These are phyloP conservation scores for Athrips mouffetella DNA, from an alignment of 2,888 invertebrate genomes.

Conservation along the genomic window DNA sequence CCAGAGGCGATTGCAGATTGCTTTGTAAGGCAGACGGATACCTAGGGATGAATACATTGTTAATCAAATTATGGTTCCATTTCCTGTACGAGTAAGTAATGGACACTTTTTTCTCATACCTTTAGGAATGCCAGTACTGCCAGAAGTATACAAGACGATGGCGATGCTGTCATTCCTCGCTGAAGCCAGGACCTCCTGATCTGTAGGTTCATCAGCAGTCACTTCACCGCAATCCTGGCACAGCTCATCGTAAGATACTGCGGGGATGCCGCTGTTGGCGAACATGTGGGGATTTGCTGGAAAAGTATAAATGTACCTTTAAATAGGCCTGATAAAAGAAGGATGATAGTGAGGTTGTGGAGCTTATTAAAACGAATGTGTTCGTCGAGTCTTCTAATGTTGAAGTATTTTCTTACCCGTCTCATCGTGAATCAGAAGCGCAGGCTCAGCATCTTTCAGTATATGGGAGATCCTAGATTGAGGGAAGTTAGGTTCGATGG, in stretches of 20 bases:
- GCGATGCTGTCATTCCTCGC: slow-evolving; percentile 75
- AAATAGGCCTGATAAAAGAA: too few relatives aligned
- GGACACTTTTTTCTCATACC: slow-evolving; percentile 78
- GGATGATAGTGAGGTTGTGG: too few relatives aligned
- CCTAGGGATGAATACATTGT: slow-evolving; percentile 67
- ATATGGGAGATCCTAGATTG: slow-evolving; percentile 86
- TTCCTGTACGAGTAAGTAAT: too few relatives aligned
- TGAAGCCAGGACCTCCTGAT: slow-evolving; percentile 59
- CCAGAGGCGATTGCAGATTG: slow-evolving; percentile 88
- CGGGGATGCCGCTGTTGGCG: slow-evolving; percentile 48
- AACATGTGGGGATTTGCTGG: slow-evolving; percentile 64
- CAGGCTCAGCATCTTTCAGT: slow-evolving; percentile 84
- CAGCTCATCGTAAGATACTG: slow-evolving; percentile 72
- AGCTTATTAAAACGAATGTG: too few relatives aligned
- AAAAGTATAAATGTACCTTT: too few relatives aligned
- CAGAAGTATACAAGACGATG: slow-evolving; percentile 90
- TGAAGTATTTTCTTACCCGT: too few relatives aligned
- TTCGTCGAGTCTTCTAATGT: too few relatives aligned
- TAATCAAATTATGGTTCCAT: too few relatives aligned
- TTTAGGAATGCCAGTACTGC: slow-evolving; percentile 93
- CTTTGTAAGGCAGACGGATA: slow-evolving; percentile 87
- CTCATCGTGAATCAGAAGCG: slow-evolving; percentile 82
- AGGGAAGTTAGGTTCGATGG: slow-evolving; percentile 87
- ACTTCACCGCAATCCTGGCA: slow-evolving; percentile 61
- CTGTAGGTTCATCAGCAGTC: slow-evolving; percentile 51